phyloP scores from a whole-genome alignment of 2,113 vertebrate species.

The Balaenoptera acutorostrata region DNA sequence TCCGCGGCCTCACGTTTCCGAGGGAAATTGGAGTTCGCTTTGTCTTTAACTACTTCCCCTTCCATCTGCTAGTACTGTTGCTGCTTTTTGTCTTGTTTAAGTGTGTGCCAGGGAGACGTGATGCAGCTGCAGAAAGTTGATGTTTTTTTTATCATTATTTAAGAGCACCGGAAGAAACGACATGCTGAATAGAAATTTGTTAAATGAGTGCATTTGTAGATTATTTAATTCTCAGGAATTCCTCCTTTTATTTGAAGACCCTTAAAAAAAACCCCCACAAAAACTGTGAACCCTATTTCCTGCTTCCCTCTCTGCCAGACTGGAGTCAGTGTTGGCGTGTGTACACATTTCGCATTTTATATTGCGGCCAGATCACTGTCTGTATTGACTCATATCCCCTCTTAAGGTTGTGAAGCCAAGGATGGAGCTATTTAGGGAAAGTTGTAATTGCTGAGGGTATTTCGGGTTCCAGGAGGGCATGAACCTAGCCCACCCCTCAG shows the following conservation, averaged over 20 bases:
- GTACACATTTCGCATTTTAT: accelerated
- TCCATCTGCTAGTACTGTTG: accelerated
- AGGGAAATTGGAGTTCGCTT: neutral
- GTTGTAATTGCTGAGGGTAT: neutral
- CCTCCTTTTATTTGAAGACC: neutral
- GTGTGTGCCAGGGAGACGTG: no score
- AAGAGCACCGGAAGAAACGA: neutral
- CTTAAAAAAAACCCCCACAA: neutral
- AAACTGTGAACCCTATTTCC: neutral
- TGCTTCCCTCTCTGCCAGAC: neutral
- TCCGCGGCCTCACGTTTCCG: neutral
- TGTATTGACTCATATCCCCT: neutral
- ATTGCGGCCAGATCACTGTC: accelerated
- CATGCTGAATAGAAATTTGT: neutral
- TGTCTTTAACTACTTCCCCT: neutral
- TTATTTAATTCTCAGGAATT: neutral
- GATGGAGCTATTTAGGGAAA: neutral
- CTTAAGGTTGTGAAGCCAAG: no score
- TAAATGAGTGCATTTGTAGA: no score
- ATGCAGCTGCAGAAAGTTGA: neutral
- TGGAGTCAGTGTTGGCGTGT: neutral
- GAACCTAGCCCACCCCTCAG: neutral
- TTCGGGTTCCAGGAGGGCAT: accelerated
- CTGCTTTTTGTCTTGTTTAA: neutral
- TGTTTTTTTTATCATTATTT: neutral